A percentile compares a stretch with the other conserved stretches of the same genome.
Evolutionary conservation across 2,113 vertebrate species (phyloP).

Genomic region (Sinocyclocheilus maitianheensis): DNA sequence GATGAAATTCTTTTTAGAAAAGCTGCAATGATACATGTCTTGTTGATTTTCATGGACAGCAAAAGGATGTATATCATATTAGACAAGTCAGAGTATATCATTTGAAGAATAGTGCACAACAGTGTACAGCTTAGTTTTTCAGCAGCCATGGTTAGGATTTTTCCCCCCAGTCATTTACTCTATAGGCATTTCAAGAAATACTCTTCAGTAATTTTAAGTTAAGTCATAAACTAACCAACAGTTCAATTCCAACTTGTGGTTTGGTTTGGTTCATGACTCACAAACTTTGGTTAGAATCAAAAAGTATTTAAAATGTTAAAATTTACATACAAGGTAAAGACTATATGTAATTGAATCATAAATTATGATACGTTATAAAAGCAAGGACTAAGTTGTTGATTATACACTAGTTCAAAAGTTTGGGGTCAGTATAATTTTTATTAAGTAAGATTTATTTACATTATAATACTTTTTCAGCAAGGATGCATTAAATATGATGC

Average conservation of each 20-base stretch:
- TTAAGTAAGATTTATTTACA: too few relatives aligned
- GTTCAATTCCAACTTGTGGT: not conserved
- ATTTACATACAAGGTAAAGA: not conserved
- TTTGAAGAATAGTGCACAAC: not conserved
- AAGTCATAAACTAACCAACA: not conserved
- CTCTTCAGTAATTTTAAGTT: not conserved
- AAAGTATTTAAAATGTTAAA: not conserved
- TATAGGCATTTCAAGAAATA: not conserved
- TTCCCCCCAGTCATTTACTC: not conserved
- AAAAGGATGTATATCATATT: slow-evolving; percentile 30
- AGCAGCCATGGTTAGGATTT: not conserved
- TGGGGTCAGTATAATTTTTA: not conserved
- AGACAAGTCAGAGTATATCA: not conserved
- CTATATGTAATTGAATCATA: not conserved
- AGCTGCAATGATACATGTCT: slow-evolving; percentile 61
- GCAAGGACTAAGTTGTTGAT: not conserved
- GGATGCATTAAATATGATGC: too few relatives aligned
- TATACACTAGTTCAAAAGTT: not conserved
- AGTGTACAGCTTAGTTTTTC: not conserved
- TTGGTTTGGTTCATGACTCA: not conserved
- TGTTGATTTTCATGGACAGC: slow-evolving; percentile 57
- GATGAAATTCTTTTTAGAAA: slow-evolving; percentile 72
- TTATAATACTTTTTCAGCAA: not conserved
- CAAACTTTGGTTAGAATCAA: not conserved
- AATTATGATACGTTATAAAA: not conserved